Evolutionary conservation across 2,888 invertebrate genomes (phyloP), one percentile per base, ranked within the genome.

Genomic region (Metallyticus violacea): DNA sequence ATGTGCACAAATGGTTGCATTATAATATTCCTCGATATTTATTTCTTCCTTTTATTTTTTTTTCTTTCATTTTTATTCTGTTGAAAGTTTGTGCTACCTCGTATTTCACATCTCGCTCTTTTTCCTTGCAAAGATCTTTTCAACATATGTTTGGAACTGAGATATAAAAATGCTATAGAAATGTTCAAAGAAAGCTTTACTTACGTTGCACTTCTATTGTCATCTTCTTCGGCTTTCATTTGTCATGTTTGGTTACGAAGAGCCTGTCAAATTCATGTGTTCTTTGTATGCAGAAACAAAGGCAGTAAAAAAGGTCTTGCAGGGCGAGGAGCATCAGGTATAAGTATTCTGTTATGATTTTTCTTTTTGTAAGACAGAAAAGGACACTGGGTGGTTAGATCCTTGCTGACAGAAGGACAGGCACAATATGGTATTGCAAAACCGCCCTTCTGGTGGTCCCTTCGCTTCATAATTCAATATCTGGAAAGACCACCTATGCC

Each of bases 381-480:
- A 62, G 40, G 40, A 62, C 40, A 62, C 22, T 62, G 40, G 40
- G 40, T 62, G 40, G 40, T 62, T 62, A 62, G 15, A 62, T 62
- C 40, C 40, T 62, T 4, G 40, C 40, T 62, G 40, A 62, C 40
- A 62, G 40, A 62, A 62, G 40, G 40, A 62, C 40, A 62, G 40
- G 22, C 40, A 62, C 40, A 62, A 62, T 62, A 62, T 62, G 40
- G 40, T 77, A 83, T 77, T 83, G 83, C 76, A 77, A 83, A 29
- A 28, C 83, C 83, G 76, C 77, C 77, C 28, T 26, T 83, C 29
- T 27, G 82, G 82, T 82, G 82, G 82, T 82, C 82, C 76, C 76
- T 82, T 27, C 26, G 26, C 79, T 79, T 80, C 81, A 88, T 83
- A 84, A 86, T 83, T 84, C 86, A 86, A 86, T 86, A 82, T 86